Evolutionary conservation across 1,140 invertebrate species (phyloP).

Genomic region (Tigriopus japonicus): DNA sequence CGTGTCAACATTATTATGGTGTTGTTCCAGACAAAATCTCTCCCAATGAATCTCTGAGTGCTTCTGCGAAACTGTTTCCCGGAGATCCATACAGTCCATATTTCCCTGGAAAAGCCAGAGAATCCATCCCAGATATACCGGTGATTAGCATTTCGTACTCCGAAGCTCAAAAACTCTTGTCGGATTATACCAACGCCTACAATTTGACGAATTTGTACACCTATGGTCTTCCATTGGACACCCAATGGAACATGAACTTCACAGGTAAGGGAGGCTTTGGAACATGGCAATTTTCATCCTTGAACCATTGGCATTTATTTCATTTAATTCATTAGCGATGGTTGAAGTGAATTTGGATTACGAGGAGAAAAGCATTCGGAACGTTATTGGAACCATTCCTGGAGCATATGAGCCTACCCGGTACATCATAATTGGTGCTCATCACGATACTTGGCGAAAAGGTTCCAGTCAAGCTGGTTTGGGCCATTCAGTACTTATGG

Average conservation of each 20-base stretch:
- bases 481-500: slow-evolving; percentile 15
- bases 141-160: neutral
- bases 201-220: neutral
- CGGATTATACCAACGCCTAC: neutral
- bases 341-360: neutral
- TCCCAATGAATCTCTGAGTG: neutral
- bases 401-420: slow-evolving; percentile 16
- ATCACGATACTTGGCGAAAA: slow-evolving; percentile 16
- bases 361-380: slow-evolving; percentile 3
- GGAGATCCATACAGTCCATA: slow-evolving; percentile 1
- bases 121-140: slow-evolving; percentile 1
- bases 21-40: neutral
- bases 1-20: no score
- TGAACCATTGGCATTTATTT: no score
- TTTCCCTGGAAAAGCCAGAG: neutral
- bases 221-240: neutral
- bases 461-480: slow-evolving; percentile 16
- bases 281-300: no score
- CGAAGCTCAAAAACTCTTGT: neutral
- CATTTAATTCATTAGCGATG: no score
- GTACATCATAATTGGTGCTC: slow-evolving; percentile 16
- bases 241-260: neutral
- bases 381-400: slow-evolving; percentile 18
- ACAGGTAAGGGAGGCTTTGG: neutral
- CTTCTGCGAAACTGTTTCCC: neutral